Evolutionary conservation across 2,113 vertebrate species (phyloP), one percentile per base, ranked within the genome.

Genomic region (Antennarius striatus): DNA sequence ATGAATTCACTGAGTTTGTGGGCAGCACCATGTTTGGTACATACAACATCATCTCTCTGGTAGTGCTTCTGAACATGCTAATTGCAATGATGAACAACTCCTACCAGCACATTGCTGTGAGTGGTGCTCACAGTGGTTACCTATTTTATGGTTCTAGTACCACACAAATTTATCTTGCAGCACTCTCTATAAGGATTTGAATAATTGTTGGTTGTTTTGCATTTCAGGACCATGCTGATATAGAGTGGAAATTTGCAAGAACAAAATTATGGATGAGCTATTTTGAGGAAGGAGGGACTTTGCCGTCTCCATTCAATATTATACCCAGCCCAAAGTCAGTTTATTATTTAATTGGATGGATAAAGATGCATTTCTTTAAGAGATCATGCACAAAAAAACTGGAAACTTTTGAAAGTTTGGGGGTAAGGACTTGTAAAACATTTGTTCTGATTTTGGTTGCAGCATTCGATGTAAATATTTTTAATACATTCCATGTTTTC

Each of bases 31-130:
- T 99, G 97, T 99, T 99, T 70, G 98, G 98, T 51, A 96, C 96
- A 0, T 99, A 99, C 75, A 98, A 97, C 36, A 90, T 99, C 79
- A 99, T 99, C 88, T 98, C 98, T 45, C 86, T 99, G 69, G 97
- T 99, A 16, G 98, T 99, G 61, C 92, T 99, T n/a, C 94, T 99
- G 70, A 99, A 99, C 89, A 99, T 99, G 98, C 84, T 99, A 10
- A 99, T 99, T 70, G 98, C 98, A 43, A 99, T 99, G 98, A 99
- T 99, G 98, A 99, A 99, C 90, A 99, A 99, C 84, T 99, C 98
- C 47, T 99, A 99, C 81, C 98, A 99, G 82, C 96, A 97, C 59
- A 99, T 99, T 78, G 96, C 96, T 71, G 98, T 99, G 90, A 96
- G 98, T 94, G 32, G 2, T 51, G 42, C 39, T 40, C 39, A 6